Evolutionary conservation across 2,888 invertebrate genomes (phyloP), one percentile per base, ranked within the genome.

Genomic region (Sepiola atlantica): DNA sequence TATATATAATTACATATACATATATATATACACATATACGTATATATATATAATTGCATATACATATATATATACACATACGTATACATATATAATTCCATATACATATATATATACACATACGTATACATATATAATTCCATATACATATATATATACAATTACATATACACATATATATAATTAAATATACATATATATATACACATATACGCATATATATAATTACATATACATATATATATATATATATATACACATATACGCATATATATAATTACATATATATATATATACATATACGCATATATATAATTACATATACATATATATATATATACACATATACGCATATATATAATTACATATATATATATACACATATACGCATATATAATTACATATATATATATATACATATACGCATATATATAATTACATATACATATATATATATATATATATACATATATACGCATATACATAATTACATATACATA

Each of bases 251-350:
- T 21, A 12, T 21, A 90, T 32, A 90, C 21, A 90, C 21, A 90
- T 21, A 8, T 32, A 90, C 21, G 2, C 90, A 90, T n/a, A n/a
- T n/a, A n/a, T n/a, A n/a, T n/a, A n/a, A n/a, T n/a, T n/a, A n/a
- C n/a, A n/a, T n/a, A n/a, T 21, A 12, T 21, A 90, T 32, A 90
- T 90, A 90, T 77, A 77, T 77, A 77, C 24, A 77, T 77, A 77
- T 77, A 77, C 24, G 24, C 24, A 77, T 77, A 77, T 77, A 77
- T 77, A 77, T 77, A 77, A 21, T 21, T 77, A 77, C 24, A 77
- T 77, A 77, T 77, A 77, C 24, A 77, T 77, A 77, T 77, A 77
- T 77, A 77, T 77, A 77, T 77, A 77, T 77, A 77, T 77, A 77
- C 24, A 77, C 24, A 77, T 77, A 77, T 77, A 77, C 24, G 24